Evolutionary conservation across 2,797 vertebrate species (phyloP), one percentile per base, ranked within the genome.

Genomic region (Sebastiscus albofasciatus): DNA sequence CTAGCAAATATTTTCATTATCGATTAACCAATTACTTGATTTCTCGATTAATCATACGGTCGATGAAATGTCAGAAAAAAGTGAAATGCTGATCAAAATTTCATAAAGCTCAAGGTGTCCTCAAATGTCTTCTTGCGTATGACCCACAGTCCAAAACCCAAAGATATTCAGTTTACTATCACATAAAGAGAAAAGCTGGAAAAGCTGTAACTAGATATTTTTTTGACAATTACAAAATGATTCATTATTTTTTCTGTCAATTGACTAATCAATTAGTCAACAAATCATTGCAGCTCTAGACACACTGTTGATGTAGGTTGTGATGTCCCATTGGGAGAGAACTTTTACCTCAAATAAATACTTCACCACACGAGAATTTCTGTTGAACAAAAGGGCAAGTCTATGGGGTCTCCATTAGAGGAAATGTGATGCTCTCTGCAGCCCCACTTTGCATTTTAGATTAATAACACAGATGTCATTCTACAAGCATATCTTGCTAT

Each of bases 401-500:
- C 49, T 24, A 29, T n/a, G 34, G 3, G 3, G 65, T 75, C 72
- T 75, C 16, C 26, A 69, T 39, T 54, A 52, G 59, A 2, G 26
- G 29, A 60, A 20, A 39, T 68, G 27, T 31, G 27, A 61, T 59
- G 42, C 9, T 73, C 26, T 81, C 52, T 26, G 27, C 12, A 59
- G 67, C 3, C 3, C 4, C 11, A 64, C 22, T 80, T 81, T 49
- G 20, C 31, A 60, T 22, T 65, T 68, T 24, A 72, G 71, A 89
- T 77, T 36, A 76, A 27, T 52, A 72, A 54, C 16, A 62, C 79
- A 89, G 61, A 85, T 83, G 75, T 26, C 1, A 67, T 82, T 86
- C 80, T 81, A 80, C 58, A 46, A 65, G 75, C 62, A 82, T 72
- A 58, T 76, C 42, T 71, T 72, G 29, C 49, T 49, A 67, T 76